Evolutionary conservation across 2,797 vertebrate genomes (phyloP).

Genomic region (Psittacula echo): DNA sequence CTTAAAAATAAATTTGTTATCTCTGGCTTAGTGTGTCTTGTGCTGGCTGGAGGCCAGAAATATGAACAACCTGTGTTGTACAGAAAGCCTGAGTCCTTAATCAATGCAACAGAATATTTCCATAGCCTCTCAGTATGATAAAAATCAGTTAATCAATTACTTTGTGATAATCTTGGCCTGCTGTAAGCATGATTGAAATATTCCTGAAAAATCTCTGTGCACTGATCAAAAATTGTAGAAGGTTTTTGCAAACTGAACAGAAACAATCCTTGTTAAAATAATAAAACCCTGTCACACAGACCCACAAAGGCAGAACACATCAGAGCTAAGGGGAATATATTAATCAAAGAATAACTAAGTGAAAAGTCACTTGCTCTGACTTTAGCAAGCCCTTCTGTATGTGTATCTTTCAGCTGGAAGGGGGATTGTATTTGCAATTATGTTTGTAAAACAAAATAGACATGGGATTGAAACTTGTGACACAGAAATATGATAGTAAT

Average conservation of each 20-base stretch:
- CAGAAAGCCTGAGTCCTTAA: conserved; percentile 40
- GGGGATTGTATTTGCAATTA: conserved; percentile 24
- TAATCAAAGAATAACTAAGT: conserved; percentile 22
- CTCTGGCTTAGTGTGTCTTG: neutral
- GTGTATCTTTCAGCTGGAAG: conserved; percentile 11
- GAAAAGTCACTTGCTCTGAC: neutral
- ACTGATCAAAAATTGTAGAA: conserved; percentile 13
- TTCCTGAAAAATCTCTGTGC: conserved; percentile 7
- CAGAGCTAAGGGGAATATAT: neutral
- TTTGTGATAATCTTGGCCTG: conserved; percentile 12
- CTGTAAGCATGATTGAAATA: conserved; percentile 41
- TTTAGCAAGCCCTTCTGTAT: neutral
- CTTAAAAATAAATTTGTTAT: conserved; percentile 38
- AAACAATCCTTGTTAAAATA: conserved; percentile 18
- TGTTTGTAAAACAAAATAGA: neutral
- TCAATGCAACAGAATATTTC: conserved; percentile 40
- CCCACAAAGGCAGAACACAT: neutral
- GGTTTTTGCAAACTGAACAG: conserved; percentile 23
- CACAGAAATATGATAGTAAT: neutral
- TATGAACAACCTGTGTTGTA: neutral
- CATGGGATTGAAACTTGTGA: neutral
- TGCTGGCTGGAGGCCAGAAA: neutral
- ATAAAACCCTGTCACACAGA: neutral
- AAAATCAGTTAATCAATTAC: conserved; percentile 46
- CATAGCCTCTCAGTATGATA: neutral